These are phyloP conservation scores for Vultur gryphus DNA, from an alignment of 2,797 vertebrate genomes.

Conservation along the genomic window DNA sequence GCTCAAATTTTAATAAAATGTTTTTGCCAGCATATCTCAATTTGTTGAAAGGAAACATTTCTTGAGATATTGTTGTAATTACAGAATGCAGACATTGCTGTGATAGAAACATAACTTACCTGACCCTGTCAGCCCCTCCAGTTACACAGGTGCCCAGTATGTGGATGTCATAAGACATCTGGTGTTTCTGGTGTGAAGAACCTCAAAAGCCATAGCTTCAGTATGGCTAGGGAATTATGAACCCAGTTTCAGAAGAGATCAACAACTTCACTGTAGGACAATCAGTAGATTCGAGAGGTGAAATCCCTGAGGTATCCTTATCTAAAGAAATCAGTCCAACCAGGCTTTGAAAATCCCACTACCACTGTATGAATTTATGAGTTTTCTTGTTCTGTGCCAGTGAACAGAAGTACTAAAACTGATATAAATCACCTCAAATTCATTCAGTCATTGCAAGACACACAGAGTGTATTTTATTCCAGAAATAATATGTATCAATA, in stretches of 20 bases:
- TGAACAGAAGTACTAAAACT: neutral
- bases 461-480: neutral
- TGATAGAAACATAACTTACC: neutral
- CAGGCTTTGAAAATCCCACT: neutral
- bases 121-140: neutral
- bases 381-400: neutral
- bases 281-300: neutral
- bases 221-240: neutral
- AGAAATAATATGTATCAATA: neutral
- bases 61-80: neutral
- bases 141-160: neutral
- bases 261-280: neutral
- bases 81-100: neutral
- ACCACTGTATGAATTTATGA: neutral
- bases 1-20: neutral
- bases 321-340: neutral
- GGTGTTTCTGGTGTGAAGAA: neutral
- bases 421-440: neutral
- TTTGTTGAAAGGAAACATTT: neutral
- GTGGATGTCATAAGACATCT: neutral
- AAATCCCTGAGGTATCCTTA: neutral
- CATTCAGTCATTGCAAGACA: neutral
- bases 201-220: neutral
- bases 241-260: neutral
- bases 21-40: neutral